Base-by-base conservation (phyloP, 2,113 vertebrate species). In the Cyanoramphus novaezelandiae region DNA sequence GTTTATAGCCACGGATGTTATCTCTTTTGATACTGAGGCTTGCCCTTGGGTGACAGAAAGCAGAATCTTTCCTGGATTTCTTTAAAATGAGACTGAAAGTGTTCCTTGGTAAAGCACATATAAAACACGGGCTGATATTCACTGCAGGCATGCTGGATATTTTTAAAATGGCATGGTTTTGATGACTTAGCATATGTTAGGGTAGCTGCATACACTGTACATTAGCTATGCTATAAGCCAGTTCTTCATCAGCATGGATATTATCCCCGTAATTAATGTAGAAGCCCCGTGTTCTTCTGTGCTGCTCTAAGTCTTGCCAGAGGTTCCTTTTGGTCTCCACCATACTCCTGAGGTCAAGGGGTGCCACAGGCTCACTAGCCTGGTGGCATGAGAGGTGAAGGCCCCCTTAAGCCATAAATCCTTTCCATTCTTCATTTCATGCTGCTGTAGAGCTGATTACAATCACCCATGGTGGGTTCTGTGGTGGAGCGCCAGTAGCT, bases 1-100 rank as follows among this genome's bases (percentile, higher is more conserved):
- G 35, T 96, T 96, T 90, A 72, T 41, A 88, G 46, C 76, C 41
- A 13, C 0, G 7, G 67, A 86, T 84, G 35, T 82, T 95, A 91
- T 93, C 88, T 86, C 69, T 88, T 95, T 83, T 90, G 93, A 92
- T 95, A 37, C 88, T 17, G 35, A 75, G 90, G 64, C 65, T 86
- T 95, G 92, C 92, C 92, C 88, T 90, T 88, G 80, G 82, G 82
- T 92, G 93, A 93, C 76, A 93, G 92, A 90, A 96, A 92, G 92
- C 86, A 88, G 82, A 92, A 82, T 88, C 72, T 86, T 86, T 12
- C 88, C 65, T 64, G 86, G 62, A 65, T 97, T 93, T 94, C 86
- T 89, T 81, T 93, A 95, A 93, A 91, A 91, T 62, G 83, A 89
- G 93, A 24, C 90, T 89, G 74, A 81, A 91, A 92, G 72, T 65